A percentile compares a stretch with the other conserved stretches of the same genome.
These are phyloP conservation scores for Arizona elegans DNA, from an alignment of 2,113 vertebrate genomes.

Conservation along the genomic window DNA sequence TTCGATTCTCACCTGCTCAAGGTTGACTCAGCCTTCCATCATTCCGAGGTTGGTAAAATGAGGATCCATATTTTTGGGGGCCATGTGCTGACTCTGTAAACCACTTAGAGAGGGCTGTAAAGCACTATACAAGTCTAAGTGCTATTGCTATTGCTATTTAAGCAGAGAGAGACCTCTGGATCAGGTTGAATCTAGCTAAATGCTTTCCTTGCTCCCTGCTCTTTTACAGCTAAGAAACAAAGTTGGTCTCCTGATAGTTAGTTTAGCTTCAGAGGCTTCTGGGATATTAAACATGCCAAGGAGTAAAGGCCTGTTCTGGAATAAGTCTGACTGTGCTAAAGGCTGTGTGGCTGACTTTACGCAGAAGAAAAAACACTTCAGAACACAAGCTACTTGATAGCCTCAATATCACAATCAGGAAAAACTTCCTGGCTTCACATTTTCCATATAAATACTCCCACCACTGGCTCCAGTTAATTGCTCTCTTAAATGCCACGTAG, in stretches of 20 bases:
- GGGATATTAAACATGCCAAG: neutral
- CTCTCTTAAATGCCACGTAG: constrained; percentile 60
- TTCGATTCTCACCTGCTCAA: too few relatives aligned
- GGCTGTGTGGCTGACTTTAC: neutral
- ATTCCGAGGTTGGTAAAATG: too few relatives aligned
- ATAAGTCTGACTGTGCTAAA: neutral
- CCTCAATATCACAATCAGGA: constrained; percentile 68
- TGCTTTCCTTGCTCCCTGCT: neutral
- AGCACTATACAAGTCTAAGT: too few relatives aligned
- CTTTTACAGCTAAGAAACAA: neutral
- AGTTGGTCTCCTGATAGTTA: neutral
- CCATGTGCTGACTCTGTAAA: too few relatives aligned
- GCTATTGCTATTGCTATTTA: too few relatives aligned
- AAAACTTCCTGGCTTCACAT: constrained; percentile 75
- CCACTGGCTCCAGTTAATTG: constrained; percentile 67
- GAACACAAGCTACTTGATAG: constrained; percentile 61
- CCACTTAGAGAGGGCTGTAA: too few relatives aligned
- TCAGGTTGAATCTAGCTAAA: neutral
- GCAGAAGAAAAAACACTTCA: neutral
- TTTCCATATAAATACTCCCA: constrained; percentile 75
- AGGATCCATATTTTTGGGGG: too few relatives aligned
- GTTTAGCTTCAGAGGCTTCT: neutral
- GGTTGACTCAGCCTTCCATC: too few relatives aligned
- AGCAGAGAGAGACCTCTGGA: neutral
- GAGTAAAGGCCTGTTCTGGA: neutral